Percentiles rank a stretch among this genome's conserved stretches.
Evolutionary conservation across 2,888 invertebrate species (phyloP).

Genomic region (Oxycera nigricornis): DNA sequence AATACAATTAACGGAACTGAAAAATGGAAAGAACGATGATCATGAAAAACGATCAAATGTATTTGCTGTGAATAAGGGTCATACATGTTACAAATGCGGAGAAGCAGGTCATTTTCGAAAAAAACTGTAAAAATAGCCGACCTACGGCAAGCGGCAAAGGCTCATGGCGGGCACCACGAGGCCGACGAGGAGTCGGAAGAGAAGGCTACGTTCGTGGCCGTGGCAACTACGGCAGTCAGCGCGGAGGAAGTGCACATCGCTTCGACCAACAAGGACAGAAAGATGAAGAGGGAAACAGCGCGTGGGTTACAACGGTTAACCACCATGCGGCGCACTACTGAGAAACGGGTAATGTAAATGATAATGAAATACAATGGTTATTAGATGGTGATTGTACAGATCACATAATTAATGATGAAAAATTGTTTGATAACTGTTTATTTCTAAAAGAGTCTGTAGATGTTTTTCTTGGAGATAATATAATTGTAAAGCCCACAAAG

Average conservation of each 20-base stretch:
- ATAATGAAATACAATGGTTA: neutral
- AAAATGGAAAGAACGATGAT: neutral
- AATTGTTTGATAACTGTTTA: neutral
- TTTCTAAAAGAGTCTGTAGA: neutral
- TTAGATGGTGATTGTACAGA: neutral
- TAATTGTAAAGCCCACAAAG: neutral
- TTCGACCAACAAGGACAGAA: neutral
- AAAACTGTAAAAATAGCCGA: neutral
- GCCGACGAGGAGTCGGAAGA: no score
- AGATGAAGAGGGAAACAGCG: neutral
- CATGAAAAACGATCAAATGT: neutral
- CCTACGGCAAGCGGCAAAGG: neutral
- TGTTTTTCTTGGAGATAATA: neutral
- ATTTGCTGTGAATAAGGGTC: neutral
- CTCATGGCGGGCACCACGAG: no score
- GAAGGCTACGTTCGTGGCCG: no score
- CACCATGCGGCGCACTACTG: no score
- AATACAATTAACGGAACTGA: neutral
- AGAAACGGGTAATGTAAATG: neutral
- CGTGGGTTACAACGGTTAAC: neutral
- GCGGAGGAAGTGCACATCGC: no score
- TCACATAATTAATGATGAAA: neutral
- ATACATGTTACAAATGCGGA: neutral
- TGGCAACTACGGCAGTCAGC: no score
- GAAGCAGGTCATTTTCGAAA: neutral